Evolutionary conservation across 2,888 invertebrate species (phyloP).

Genomic region (Enchytraeus crypticus): DNA sequence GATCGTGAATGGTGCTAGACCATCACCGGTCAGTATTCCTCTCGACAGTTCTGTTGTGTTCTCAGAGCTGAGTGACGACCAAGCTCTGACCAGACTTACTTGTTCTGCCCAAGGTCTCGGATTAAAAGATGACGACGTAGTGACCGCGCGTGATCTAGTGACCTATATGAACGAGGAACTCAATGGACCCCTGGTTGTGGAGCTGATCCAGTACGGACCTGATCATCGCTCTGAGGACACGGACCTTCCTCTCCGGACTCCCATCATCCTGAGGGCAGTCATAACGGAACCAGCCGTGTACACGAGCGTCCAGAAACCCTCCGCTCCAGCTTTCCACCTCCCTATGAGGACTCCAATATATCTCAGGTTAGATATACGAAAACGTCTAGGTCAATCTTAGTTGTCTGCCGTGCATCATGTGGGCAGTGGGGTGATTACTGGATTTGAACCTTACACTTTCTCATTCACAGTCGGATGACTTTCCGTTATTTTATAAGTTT

Average conservation of each 20-base stretch:
- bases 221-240: constrained; percentile 19
- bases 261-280: constrained; percentile 19
- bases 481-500: background rate
- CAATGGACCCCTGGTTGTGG: constrained; percentile 14
- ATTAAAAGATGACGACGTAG: background rate
- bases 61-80: background rate
- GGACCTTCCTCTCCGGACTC: constrained; percentile 14
- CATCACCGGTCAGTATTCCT: background rate
- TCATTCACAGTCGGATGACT: too few species aligned
- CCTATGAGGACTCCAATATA: constrained; percentile 25
- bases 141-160: background rate
- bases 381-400: too few species aligned
- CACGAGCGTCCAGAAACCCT: constrained; percentile 17
- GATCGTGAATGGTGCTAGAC: background rate
- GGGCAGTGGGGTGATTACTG: too few species aligned
- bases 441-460: too few species aligned
- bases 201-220: constrained; percentile 12
- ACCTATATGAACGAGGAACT: background rate
- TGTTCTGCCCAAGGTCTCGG: background rate
- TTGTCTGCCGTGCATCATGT: too few species aligned
- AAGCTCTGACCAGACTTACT: background rate
- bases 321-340: constrained; percentile 27
- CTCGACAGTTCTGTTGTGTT: background rate
- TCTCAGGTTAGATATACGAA: constrained; percentile 11
- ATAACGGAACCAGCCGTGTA: constrained; percentile 26